Evolutionary conservation across 2,888 invertebrate species (phyloP).

Genomic region (Sycophila texana): DNA sequence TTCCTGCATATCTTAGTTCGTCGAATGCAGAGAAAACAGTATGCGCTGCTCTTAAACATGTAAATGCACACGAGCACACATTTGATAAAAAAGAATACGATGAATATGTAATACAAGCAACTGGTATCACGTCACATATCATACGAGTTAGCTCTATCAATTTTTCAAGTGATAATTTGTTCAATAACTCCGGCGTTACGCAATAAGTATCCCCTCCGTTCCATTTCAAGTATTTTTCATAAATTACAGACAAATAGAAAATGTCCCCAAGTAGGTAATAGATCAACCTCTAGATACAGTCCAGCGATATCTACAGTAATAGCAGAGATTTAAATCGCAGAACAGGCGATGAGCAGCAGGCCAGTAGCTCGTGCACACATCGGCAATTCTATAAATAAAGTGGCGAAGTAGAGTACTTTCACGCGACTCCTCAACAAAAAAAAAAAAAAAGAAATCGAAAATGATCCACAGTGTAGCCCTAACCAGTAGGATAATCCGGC

Average conservation of each 20-base stretch:
- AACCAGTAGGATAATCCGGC: no score
- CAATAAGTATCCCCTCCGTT: not conserved
- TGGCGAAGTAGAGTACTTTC: no score
- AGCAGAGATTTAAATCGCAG: conserved; percentile 33
- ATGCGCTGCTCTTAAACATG: not conserved
- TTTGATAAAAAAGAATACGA: not conserved
- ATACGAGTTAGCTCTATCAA: not conserved
- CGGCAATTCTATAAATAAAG: not conserved
- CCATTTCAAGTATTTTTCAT: not conserved
- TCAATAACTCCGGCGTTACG: not conserved
- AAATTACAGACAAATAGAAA: not conserved
- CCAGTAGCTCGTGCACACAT: no score
- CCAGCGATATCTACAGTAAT: not conserved
- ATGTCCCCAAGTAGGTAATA: not conserved
- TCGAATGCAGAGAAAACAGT: not conserved
- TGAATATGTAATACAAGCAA: not conserved
- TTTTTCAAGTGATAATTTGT: not conserved
- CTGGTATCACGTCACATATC: conserved; percentile 8
- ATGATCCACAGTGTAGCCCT: no score
- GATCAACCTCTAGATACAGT: not conserved
- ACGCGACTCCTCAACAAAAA: not conserved
- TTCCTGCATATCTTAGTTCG: not conserved
- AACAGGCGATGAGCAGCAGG: conserved; percentile 26
- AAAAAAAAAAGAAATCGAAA: no score
- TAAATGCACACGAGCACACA: not conserved